Evolutionary conservation across 2,797 vertebrate species (phyloP), one percentile per base, ranked within the genome.

Genomic region (Rhabdophis nuchalis): DNA sequence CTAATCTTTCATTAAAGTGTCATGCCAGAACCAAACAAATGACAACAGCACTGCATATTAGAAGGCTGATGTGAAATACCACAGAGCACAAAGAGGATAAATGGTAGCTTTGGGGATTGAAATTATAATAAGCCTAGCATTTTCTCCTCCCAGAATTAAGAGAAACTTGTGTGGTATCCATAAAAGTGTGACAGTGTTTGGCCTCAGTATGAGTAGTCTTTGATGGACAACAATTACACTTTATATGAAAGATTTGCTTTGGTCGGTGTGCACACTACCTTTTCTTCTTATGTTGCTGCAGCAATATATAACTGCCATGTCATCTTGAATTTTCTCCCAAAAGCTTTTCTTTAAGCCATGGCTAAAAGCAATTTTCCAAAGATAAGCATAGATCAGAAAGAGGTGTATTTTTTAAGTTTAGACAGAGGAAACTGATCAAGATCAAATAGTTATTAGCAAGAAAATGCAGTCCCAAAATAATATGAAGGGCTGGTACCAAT

Each of bases 21-120:
- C 60, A 93, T 60, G 52, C 64, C 72, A 94, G 93, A 95, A 5
- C 18, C 52, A 88, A 92, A 46, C 93, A 41, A 93, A 91, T 56
- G 50, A 23, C 91, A 94, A 50, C 20, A 58, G 4, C 5, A 13
- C 54, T 92, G 87, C 64, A 64, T 91, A 86, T 91, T 88, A 90
- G 7, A 50, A 95, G 94, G 9, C 12, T 94, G 89, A 91, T 95
- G 10, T 68, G 9, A 64, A 92, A 36, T 25, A 10, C 29, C 29
- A 41, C 58, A 91, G 85, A 94, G 91, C 86, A 89, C 61, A 64
- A 29, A 88, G 50, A 56, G 87, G 29, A 88, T 91, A 93, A 36
- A 50, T 56, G 54, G n/a, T 46, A 91, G 82, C 89, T 94, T 91
- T 50, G 11, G 8, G 23, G 23, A 23, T 9, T 89, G 61, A 88